Percentiles rank a stretch among this genome's conserved stretches.
phyloP scores from a whole-genome alignment of 1,140 invertebrate species.

The Danaus plexippus region DNA sequence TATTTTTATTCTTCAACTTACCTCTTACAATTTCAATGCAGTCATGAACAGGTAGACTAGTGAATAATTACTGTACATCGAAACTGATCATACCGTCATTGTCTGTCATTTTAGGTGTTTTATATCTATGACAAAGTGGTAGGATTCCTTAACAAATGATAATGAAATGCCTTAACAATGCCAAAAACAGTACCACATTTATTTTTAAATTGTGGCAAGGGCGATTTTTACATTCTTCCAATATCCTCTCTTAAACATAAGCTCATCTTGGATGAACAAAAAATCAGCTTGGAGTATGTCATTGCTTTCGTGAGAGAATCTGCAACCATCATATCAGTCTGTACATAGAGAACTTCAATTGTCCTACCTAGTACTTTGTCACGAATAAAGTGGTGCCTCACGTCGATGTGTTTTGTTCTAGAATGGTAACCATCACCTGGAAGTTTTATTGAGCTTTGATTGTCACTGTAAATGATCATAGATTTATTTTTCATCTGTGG shows the following conservation, averaged over 20 bases:
- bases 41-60: no score
- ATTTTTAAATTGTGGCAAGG: no score
- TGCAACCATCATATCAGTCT: slow-evolving; percentile 26
- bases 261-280: slow-evolving; percentile 24
- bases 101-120: no score
- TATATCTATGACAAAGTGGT: no score
- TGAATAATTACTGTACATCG: no score
- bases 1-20: no score
- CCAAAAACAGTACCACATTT: no score
- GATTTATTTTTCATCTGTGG: slow-evolving; percentile 13
- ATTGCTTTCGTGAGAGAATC: slow-evolving; percentile 27
- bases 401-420: slow-evolving; percentile 26
- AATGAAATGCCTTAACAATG: no score
- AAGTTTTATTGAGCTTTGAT: slow-evolving; percentile 32
- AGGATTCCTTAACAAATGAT: no score
- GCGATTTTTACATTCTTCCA: slow-evolving; percentile 1
- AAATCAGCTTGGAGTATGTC: slow-evolving; percentile 17
- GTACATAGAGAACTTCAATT: slow-evolving; percentile 21
- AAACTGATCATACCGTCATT: no score
- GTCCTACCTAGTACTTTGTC: slow-evolving; percentile 23
- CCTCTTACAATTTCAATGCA: no score
- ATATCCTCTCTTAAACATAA: slow-evolving; percentile 29
- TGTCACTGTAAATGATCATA: slow-evolving; percentile 28
- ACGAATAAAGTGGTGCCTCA: slow-evolving; percentile 28
- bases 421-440: slow-evolving; percentile 26